Evolutionary conservation across 2,797 vertebrate genomes (phyloP), one percentile per base, ranked within the genome.

Genomic region (Tauraco hartlaubi): DNA sequence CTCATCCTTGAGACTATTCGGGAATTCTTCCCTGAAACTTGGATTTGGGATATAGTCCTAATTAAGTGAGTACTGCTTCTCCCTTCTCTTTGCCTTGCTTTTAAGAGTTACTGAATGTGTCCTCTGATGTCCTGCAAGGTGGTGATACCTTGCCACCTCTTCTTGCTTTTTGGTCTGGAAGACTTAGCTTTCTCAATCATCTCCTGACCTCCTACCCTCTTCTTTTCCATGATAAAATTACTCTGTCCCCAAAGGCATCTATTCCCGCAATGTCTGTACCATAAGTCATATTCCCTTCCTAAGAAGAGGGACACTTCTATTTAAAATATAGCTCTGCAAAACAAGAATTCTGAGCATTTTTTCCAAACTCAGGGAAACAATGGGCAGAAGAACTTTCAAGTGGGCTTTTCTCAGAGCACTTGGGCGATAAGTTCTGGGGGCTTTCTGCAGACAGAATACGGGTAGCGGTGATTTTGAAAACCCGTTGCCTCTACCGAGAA

Each of bases 1-100:
- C 14, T 51, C 5, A 2, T 71, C 31, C n/a, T 49, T 67, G 94
- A 97, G 29, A 97, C 72, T 52, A 28, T 98, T 83, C 97, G 99
- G 62, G 97, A 92, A 9, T 98, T 96, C 93, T 99, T 99, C 88
- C 99, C 99, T 15, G 98, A 99, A 95, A 99, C 98, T 23, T 99
- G 98, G 99, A 98, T 99, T 92, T 99, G 98, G 98, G 98, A 98
- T 87, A 96, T 99, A 11, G 90, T 99, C 62, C 29, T 96, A 84
- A 97, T 99, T n/a, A 98, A 98, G 99, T 99, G 89, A 95, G 95
- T 85, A 63, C 9, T 74, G 6, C 5, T 89, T 76, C 28, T 78
- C 68, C 37, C 5, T 31, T 71, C 25, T 41, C 6, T 58, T 67
- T 63, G 5, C 15, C 29, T 77, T 74, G 21, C 17, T 89, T 85